These are phyloP conservation scores for Chrysogorgia sp. DNA, from an alignment of 92 coral and sea anemone species.

Conservation along the genomic window DNA sequence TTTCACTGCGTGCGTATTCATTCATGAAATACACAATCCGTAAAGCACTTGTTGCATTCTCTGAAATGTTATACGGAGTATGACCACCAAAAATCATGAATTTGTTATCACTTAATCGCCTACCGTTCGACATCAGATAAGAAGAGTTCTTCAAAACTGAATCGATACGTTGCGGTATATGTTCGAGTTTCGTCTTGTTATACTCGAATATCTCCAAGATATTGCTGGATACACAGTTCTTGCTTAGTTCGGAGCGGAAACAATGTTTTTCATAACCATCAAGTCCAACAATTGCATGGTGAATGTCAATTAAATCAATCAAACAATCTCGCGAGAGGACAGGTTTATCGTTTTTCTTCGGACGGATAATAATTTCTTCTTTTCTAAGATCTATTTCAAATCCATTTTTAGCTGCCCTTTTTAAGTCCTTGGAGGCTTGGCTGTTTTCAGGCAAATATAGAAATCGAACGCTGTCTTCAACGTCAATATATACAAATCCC, in stretches of 20 bases:
- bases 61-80: neutral
- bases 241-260: neutral
- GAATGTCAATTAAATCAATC: conserved; percentile 27
- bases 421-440: conserved; percentile 10
- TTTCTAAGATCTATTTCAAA: conserved; percentile 22
- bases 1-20: conserved; percentile 21
- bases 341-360: neutral
- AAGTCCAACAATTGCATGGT: neutral
- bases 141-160: neutral
- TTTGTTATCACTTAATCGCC: conserved; percentile 1
- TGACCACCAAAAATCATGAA: neutral
- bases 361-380: conserved; percentile 16
- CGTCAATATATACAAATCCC: conserved; percentile 10
- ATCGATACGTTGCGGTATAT: neutral
- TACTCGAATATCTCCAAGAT: conserved; percentile 8
- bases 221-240: neutral
- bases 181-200: conserved; percentile 2
- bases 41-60: conserved; percentile 10
- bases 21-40: conserved; percentile 41
- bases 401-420: neutral
- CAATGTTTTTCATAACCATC: neutral
- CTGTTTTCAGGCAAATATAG: conserved; percentile 29
- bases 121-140: conserved; percentile 32
- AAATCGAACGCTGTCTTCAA: neutral
- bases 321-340: conserved; percentile 18